Evolutionary conservation across 2,888 invertebrate genomes (phyloP), one percentile per base, ranked within the genome.

Genomic region (Acanthoscelides obtectus): DNA sequence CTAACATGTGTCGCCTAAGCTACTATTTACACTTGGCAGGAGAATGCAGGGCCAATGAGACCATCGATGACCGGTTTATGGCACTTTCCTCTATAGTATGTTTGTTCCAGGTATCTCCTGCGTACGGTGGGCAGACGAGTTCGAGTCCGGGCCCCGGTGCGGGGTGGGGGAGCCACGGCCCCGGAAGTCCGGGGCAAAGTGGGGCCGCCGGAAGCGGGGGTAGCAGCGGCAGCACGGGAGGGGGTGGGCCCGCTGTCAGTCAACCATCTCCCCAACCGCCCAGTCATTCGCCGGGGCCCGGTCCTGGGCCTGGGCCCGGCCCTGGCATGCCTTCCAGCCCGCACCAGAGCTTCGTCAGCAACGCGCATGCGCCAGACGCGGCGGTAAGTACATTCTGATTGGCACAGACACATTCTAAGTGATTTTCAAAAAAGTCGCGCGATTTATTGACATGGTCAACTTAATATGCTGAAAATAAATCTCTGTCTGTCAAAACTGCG

Each of bases 331-430:
- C 86, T 67, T 89, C 89, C 71, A 89, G 89, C 77, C 88, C 90
- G 66, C 89, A 89, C 81, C 88, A 88, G 45, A 45, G 45, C 45
- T 45, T 45, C 45, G 45, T 45, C 12, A 45, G 45, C 12, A 45
- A 92, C 86, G 89, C 92, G 81, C 93, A 93, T 85, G 92, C 91
- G 83, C 92, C 93, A 77, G 93, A 93, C 84, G 89, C 91, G 77
- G 88, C 88, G 87, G 92, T 92, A 87, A 90, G 92, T 90, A 3
- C 25, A 25, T n/a, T n/a, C n/a, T n/a, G n/a, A n/a, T n/a, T n/a
- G n/a, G n/a, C n/a, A n/a, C n/a, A n/a, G n/a, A n/a, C n/a, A n/a
- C n/a, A n/a, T n/a, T n/a, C n/a, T n/a, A n/a, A n/a, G n/a, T n/a
- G n/a, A n/a, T n/a, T n/a, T n/a, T n/a, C n/a, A n/a, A n/a, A n/a